phyloP scores from a whole-genome alignment of 2,888 invertebrate genomes.

The Diaperis boleti region DNA sequence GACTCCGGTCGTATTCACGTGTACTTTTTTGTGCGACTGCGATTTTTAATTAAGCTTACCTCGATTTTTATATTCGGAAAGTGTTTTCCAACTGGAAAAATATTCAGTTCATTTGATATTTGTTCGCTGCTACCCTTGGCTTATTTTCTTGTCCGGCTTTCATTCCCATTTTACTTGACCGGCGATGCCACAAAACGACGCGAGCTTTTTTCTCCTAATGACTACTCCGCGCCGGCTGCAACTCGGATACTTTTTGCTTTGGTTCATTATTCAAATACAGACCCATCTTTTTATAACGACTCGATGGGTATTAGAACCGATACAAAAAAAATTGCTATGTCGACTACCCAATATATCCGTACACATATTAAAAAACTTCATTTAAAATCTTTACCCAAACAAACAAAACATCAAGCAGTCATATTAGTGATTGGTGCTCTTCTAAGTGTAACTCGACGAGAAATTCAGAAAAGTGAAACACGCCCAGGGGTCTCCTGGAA shows the following conservation, averaged over 20 bases:
- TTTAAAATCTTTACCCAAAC: too few species aligned
- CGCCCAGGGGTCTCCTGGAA: too few species aligned
- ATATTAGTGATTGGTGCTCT: too few species aligned
- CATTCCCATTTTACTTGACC: conserved; percentile 55
- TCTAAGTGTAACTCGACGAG: too few species aligned
- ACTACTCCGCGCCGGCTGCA: conserved; percentile 31
- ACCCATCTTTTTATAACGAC: too few species aligned
- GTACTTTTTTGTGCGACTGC: conserved; percentile 62
- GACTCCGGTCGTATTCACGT: conserved; percentile 60
- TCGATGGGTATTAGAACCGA: too few species aligned
- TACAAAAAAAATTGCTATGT: too few species aligned
- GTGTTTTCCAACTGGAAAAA: conserved; percentile 65
- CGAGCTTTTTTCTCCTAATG: conserved; percentile 28
- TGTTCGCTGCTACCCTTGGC: conserved; percentile 61
- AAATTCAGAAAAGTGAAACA: too few species aligned
- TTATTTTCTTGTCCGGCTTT: conserved; percentile 62
- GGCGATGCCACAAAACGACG: conserved; percentile 42
- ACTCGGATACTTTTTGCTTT: background rate
- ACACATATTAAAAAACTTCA: too few species aligned
- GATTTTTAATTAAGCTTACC: conserved; percentile 66
- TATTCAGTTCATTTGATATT: conserved; percentile 65
- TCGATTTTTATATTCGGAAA: conserved; percentile 64
- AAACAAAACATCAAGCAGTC: too few species aligned
- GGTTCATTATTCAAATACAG: background rate
- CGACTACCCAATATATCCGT: too few species aligned